phyloP scores from a whole-genome alignment of 2,888 invertebrate genomes.

The Mactromeris polynyma region DNA sequence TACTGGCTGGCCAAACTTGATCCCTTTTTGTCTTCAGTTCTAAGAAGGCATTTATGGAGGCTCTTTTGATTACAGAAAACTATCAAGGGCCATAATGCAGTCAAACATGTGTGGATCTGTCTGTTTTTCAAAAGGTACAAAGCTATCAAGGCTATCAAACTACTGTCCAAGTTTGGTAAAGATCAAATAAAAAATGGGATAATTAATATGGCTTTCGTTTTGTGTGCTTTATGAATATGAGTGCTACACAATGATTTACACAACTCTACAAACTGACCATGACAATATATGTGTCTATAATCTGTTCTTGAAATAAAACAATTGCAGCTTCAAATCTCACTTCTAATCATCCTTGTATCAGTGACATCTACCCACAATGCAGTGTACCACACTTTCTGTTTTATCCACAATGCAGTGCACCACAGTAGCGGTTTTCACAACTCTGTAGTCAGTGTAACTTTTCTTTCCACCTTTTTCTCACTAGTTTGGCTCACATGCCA shows the following conservation, averaged over 20 bases:
- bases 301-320: not conserved
- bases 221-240: not conserved
- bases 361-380: not conserved
- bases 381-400: not conserved
- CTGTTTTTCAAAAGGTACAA: too few relatives aligned
- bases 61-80: too few relatives aligned
- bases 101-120: too few relatives aligned
- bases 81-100: too few relatives aligned
- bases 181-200: too few relatives aligned
- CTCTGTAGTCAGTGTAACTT: slow-evolving; percentile 81
- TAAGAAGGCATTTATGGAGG: too few relatives aligned
- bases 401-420: not conserved
- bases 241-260: not conserved
- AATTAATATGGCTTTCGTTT: too few relatives aligned
- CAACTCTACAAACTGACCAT: not conserved
- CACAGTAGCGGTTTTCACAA: slow-evolving; percentile 63
- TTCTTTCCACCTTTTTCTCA: slow-evolving; percentile 77
- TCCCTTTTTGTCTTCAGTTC: too few relatives aligned
- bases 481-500: slow-evolving; percentile 74
- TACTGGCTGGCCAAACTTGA: too few relatives aligned
- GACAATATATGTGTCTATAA: not conserved
- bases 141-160: too few relatives aligned
- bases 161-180: too few relatives aligned
- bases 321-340: not conserved
- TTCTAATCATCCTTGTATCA: not conserved